These are phyloP conservation scores for Urocyon cinereoargenteus DNA, from an alignment of 2,797 vertebrate genomes.

Conservation along the genomic window DNA sequence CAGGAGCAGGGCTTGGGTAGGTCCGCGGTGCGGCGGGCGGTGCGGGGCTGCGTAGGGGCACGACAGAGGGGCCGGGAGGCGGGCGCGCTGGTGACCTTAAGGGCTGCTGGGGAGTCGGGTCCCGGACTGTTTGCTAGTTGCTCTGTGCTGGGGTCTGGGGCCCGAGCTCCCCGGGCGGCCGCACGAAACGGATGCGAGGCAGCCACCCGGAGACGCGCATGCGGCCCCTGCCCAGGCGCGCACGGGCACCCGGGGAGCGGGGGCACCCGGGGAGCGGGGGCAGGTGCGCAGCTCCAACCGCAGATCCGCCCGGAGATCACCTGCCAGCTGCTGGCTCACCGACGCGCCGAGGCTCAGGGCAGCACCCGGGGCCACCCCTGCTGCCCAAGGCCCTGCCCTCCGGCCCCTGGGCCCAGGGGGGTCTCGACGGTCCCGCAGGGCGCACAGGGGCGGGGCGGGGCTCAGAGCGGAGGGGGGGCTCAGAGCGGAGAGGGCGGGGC, in stretches of 20 bases:
- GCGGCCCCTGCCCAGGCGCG: accelerated
- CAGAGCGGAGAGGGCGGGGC: too few relatives aligned
- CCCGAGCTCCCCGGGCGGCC: neutral
- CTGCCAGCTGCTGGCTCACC: neutral
- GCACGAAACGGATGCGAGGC: accelerated
- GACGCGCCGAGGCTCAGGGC: neutral
- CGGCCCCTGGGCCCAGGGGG: neutral
- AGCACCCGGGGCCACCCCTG: neutral
- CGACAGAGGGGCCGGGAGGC: neutral
- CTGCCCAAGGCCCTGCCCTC: neutral
- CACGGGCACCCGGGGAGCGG: neutral
- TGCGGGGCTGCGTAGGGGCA: too few relatives aligned
- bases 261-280: neutral
- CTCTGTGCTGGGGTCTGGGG: neutral
- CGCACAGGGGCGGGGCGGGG: too few relatives aligned
- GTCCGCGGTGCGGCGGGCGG: neutral
- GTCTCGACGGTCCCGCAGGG: too few relatives aligned
- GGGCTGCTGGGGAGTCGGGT: neutral
- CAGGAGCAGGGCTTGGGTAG: neutral
- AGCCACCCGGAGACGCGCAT: accelerated
- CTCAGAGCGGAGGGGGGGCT: too few relatives aligned
- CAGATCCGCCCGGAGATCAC: neutral
- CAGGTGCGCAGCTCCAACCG: neutral
- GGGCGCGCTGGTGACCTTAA: accelerated
- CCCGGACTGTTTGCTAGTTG: too few relatives aligned